These are phyloP conservation scores for Anthopleura sola DNA, from an alignment of 64 coral and sea anemone species.

Conservation along the genomic window DNA sequence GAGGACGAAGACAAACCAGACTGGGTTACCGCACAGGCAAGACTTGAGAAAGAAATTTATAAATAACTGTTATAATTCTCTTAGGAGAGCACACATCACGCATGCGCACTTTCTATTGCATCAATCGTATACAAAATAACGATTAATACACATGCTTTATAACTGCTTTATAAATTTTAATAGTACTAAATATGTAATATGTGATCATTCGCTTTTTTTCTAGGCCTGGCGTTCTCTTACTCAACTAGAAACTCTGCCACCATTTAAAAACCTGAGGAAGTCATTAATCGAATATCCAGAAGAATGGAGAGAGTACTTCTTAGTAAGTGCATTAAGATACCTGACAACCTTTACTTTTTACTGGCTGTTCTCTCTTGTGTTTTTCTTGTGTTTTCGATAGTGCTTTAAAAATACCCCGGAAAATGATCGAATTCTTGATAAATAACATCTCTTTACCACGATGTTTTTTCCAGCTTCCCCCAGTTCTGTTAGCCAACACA, in stretches of 20 bases:
- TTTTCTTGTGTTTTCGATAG: too few relatives aligned
- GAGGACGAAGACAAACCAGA: slow-evolving; percentile 22
- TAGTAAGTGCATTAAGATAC: slow-evolving; percentile 33
- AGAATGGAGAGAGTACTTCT: slow-evolving; percentile 92
- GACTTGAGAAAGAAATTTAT: not conserved
- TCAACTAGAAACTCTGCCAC: slow-evolving; percentile 55
- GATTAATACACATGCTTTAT: too few relatives aligned
- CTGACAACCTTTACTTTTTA: not conserved
- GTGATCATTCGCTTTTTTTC: not conserved
- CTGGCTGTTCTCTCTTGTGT: too few relatives aligned
- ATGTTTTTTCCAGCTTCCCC: slow-evolving; percentile 63
- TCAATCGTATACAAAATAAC: too few relatives aligned
- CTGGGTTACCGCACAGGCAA: slow-evolving; percentile 61
- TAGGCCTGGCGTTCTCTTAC: slow-evolving; percentile 62
- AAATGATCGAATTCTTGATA: too few relatives aligned
- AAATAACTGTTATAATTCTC: too few relatives aligned
- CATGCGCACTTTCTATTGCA: too few relatives aligned
- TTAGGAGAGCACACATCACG: too few relatives aligned
- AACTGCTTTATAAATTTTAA: too few relatives aligned
- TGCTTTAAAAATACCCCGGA: too few relatives aligned
- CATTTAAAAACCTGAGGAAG: slow-evolving; percentile 56
- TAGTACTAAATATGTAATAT: too few relatives aligned
- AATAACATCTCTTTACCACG: too few relatives aligned
- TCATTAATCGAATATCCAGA: slow-evolving; percentile 45
- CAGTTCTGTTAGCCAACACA: slow-evolving; percentile 61